A percentile compares a stretch with the other conserved stretches of the same genome.
Conservation (phyloP, 2,888 invertebrate species). For the Spodoptera littoralis region DNA sequence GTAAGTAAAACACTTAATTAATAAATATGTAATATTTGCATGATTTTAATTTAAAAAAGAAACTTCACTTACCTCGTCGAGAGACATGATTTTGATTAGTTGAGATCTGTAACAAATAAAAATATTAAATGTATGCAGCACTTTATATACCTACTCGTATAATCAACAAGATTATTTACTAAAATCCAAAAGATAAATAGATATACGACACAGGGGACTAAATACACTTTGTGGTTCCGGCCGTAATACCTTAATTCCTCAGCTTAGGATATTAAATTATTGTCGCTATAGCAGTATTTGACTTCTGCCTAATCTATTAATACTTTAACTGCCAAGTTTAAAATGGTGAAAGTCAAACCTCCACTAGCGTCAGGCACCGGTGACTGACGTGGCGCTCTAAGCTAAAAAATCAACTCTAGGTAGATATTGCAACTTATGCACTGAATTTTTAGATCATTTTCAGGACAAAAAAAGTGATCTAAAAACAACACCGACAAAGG, state of each 20-base stretch:
- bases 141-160: neutral
- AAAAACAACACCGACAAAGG: constrained; percentile 6
- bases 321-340: too few relatives aligned
- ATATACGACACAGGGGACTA: neutral
- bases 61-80: constrained; percentile 79
- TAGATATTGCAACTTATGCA: too few relatives aligned
- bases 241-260: constrained; percentile 14
- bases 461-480: neutral
- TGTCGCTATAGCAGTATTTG: too few relatives aligned
- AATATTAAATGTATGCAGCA: neutral
- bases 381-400: too few relatives aligned
- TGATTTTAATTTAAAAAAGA: constrained; percentile 2
- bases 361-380: too few relatives aligned
- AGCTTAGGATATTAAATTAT: neutral
- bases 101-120: constrained; percentile 78
- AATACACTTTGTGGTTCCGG: neutral
- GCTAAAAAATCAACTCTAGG: too few relatives aligned
- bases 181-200: neutral
- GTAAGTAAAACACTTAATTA: too few relatives aligned
- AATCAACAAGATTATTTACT: neutral
- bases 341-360: too few relatives aligned
- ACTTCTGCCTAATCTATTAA: too few relatives aligned
- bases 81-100: constrained; percentile 78
- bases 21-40: neutral
- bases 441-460: too few relatives aligned